Evolutionary conservation across 2,888 invertebrate species (phyloP).

Genomic region (Dromius quadrimaculatus): DNA sequence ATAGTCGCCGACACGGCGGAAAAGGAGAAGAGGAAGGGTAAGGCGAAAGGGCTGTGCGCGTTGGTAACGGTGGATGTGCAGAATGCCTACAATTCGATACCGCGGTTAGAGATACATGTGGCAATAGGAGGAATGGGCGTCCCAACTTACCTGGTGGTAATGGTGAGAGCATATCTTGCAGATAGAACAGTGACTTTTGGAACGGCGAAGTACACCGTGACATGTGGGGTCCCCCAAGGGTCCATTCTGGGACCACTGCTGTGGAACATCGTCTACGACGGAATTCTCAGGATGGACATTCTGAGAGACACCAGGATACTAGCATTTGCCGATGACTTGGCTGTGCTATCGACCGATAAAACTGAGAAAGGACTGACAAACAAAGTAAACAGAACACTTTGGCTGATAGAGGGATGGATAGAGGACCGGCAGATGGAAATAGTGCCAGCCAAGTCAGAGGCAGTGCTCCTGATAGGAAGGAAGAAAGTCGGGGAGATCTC

Average conservation of each 20-base stretch:
- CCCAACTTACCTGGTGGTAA: neutral
- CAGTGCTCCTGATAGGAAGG: neutral
- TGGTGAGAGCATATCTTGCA: neutral
- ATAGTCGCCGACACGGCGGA: neutral
- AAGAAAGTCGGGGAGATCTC: neutral
- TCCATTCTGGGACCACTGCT: conserved; percentile 7
- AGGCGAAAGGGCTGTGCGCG: neutral
- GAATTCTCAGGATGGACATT: neutral
- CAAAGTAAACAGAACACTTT: neutral
- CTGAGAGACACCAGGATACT: neutral
- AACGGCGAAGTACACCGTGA: neutral
- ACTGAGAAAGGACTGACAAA: neutral
- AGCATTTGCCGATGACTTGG: conserved; percentile 11
- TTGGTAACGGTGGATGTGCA: neutral
- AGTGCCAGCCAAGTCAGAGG: neutral
- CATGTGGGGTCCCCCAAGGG: conserved; percentile 20
- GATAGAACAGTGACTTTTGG: neutral
- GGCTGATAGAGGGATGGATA: neutral
- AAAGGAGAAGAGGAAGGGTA: neutral
- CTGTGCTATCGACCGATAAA: neutral
- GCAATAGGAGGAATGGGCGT: neutral
- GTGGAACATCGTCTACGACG: conserved; percentile 26
- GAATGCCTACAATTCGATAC: conserved; percentile 1
- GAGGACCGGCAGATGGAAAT: neutral
- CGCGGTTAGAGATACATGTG: neutral